Evolutionary conservation across 2,888 invertebrate species (phyloP).

Genomic region (Leptopilina myrica): DNA sequence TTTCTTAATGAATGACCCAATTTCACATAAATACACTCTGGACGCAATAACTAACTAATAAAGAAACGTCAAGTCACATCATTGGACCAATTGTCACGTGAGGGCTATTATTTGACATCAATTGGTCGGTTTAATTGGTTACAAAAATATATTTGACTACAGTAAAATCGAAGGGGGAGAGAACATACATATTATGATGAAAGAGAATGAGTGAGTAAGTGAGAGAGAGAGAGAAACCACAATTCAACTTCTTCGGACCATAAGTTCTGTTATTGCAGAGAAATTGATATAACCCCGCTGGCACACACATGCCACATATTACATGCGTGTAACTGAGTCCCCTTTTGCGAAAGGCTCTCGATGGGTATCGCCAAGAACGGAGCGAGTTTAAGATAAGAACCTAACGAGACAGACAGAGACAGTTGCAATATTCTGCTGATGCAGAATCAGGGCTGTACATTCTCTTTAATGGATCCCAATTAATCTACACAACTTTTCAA

Average conservation of each 20-base stretch:
- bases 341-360: constrained; percentile 32
- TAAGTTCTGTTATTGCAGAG: constrained; percentile 38
- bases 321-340: constrained; percentile 35
- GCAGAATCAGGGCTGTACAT: constrained; percentile 38
- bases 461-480: neutral
- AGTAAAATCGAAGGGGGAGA: neutral
- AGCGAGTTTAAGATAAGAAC: constrained; percentile 31
- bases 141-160: constrained; percentile 22
- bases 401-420: constrained; percentile 29
- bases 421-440: constrained; percentile 13
- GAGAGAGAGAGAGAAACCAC: constrained; percentile 17
- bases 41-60: neutral
- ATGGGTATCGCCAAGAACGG: constrained; percentile 35
- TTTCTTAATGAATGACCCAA: constrained; percentile 33
- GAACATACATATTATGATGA: neutral
- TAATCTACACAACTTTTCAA: neutral
- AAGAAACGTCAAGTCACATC: constrained; percentile 29
- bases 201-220: constrained; percentile 16
- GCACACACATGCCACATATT: constrained; percentile 39
- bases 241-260: constrained; percentile 24
- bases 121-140: constrained; percentile 31
- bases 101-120: constrained; percentile 29
- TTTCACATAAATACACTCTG: neutral
- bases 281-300: constrained; percentile 40
- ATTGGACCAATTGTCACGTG: constrained; percentile 30